A percentile compares a stretch with the other conserved stretches of the same genome.
Conservation (phyloP, 2,797 vertebrate genomes). For the Mus spretus region DNA sequence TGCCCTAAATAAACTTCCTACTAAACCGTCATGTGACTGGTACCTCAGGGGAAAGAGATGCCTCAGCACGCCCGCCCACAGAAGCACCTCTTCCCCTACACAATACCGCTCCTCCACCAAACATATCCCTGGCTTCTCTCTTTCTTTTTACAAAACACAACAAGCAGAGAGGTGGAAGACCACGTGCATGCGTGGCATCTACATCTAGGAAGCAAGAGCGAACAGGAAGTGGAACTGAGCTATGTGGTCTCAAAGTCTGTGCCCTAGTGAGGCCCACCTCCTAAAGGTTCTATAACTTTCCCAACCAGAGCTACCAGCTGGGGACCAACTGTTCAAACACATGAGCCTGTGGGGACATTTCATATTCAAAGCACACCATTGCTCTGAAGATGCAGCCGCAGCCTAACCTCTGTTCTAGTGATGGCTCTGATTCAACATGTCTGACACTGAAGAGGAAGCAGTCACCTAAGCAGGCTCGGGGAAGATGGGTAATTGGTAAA, state of each 20-base stretch:
- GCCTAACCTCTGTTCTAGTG: not conserved
- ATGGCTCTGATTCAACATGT: not conserved
- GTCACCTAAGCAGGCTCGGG: not conserved
- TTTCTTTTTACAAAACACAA: not conserved
- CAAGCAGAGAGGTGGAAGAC: not conserved
- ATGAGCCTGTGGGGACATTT: not conserved
- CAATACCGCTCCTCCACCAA: not conserved
- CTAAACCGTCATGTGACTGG: not conserved
- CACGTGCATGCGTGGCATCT: too few species aligned
- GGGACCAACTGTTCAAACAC: not conserved
- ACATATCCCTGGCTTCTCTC: not conserved
- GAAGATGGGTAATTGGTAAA: not conserved
- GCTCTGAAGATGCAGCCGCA: not conserved
- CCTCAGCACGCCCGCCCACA: fast-evolving
- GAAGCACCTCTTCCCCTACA: not conserved
- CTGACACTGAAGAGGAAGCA: not conserved
- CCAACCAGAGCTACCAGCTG: not conserved
- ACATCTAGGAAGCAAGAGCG: not conserved
- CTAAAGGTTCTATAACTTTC: not conserved
- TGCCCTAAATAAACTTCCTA: not conserved
- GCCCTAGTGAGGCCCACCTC: not conserved
- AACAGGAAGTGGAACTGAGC: not conserved
- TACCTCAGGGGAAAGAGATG: not conserved
- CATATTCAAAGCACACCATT: not conserved
- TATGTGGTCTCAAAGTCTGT: not conserved